These are phyloP conservation scores for Cheilosia pagana DNA, from an alignment of 2,888 invertebrate species.

Conservation along the genomic window DNA sequence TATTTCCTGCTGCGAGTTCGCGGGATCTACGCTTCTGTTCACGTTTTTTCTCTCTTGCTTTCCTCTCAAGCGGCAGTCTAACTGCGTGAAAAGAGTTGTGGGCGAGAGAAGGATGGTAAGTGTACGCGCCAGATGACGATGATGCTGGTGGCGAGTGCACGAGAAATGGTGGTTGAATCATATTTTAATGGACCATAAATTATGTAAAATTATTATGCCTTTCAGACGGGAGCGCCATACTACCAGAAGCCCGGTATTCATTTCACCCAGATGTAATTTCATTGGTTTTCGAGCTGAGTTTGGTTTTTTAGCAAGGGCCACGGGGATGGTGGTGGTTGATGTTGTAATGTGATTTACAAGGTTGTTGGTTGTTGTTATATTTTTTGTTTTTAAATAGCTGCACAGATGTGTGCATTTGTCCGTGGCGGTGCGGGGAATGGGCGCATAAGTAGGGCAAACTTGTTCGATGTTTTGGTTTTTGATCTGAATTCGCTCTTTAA, in stretches of 20 bases:
- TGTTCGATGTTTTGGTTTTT: constrained; percentile 14
- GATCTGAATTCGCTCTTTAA: not conserved
- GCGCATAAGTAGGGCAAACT: constrained; percentile 36
- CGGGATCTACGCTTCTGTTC: constrained; percentile 49
- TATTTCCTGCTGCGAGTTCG: constrained; percentile 54
- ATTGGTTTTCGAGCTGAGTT: constrained; percentile 30
- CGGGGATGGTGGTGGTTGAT: constrained; percentile 9
- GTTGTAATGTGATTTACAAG: constrained; percentile 43
- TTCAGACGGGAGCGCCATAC: constrained; percentile 11
- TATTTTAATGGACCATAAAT: constrained; percentile 74
- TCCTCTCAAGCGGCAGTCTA: not conserved
- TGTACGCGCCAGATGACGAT: not conserved
- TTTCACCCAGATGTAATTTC: constrained; percentile 44
- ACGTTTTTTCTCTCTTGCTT: not conserved
- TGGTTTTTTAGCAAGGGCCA: not conserved
- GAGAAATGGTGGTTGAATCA: constrained; percentile 59
- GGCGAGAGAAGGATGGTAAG: not conserved
- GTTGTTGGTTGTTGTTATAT: not conserved
- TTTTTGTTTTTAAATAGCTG: too few relatives aligned
- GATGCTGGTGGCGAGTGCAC: constrained; percentile 30
- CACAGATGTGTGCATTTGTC: constrained; percentile 8
- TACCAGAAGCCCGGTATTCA: constrained; percentile 24
- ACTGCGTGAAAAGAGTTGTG: constrained; percentile 43
- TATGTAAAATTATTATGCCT: constrained; percentile 69
- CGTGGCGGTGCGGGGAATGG: not conserved